Percentiles rank a stretch among this genome's conserved stretches.
Conservation (phyloP, 2,113 vertebrate genomes). For the Pseudorectes ferrugineus region DNA sequence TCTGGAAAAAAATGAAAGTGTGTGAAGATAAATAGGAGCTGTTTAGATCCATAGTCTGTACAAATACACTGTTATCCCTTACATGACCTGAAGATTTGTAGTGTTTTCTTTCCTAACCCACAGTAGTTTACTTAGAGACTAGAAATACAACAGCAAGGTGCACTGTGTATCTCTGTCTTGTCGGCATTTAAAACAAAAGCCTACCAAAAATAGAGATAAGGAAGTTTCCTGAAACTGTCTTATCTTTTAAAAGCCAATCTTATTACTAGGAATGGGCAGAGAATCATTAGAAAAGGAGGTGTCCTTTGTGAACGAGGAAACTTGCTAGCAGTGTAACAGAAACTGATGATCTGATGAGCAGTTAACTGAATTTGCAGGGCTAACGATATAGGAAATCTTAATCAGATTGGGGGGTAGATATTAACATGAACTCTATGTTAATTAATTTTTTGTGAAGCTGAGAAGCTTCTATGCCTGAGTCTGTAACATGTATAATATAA, state of each 20-base stretch:
- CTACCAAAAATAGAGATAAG: neutral
- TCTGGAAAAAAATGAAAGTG: neutral
- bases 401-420: no score
- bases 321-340: neutral
- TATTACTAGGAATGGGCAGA: neutral
- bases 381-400: neutral
- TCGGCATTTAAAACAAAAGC: neutral
- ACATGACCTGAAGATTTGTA: neutral
- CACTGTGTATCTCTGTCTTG: neutral
- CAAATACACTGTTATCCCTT: neutral
- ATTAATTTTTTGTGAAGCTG: neutral
- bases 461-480: neutral
- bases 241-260: neutral
- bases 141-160: neutral
- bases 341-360: neutral
- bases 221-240: neutral
- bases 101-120: neutral
- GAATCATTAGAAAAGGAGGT: neutral
- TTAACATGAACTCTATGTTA: neutral
- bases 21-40: neutral
- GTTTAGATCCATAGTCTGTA: neutral
- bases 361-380: neutral
- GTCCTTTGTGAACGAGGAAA: neutral
- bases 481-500: neutral
- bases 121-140: neutral